Evolutionary conservation across 2,797 vertebrate genomes (phyloP).

Genomic region (Capromys pilorides): DNA sequence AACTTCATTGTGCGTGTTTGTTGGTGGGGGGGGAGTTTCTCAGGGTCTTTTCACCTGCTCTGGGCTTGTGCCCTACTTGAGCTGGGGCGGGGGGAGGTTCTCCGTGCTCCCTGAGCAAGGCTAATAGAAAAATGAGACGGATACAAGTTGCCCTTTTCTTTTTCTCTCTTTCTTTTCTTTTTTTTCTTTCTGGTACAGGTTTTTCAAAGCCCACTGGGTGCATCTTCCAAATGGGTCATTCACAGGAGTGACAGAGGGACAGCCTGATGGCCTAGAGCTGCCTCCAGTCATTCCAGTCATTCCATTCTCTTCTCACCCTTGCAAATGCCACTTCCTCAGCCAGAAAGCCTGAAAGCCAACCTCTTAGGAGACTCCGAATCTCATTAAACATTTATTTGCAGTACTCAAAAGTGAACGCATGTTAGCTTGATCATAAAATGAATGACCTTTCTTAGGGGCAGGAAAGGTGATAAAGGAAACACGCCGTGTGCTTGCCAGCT

Average conservation of each 20-base stretch:
- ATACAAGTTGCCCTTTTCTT: background rate
- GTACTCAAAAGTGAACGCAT: conserved; percentile 57
- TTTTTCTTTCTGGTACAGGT: background rate
- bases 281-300: background rate
- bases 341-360: conserved; percentile 56
- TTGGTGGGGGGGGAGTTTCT: background rate
- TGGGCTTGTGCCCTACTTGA: background rate
- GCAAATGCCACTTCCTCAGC: conserved; percentile 30
- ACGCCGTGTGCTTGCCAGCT: background rate
- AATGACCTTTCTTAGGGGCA: conserved; percentile 44
- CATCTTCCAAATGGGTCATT: conserved; percentile 53
- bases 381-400: conserved; percentile 73
- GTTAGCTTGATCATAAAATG: conserved; percentile 36
- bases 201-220: conserved; percentile 37
- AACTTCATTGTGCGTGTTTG: background rate
- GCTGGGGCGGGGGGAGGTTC: background rate
- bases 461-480: conserved; percentile 54
- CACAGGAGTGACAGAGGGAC: background rate
- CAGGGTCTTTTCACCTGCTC: background rate
- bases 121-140: background rate
- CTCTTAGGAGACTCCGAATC: conserved; percentile 55
- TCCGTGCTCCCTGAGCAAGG: background rate
- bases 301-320: background rate
- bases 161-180: too few species aligned
- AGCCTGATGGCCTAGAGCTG: background rate